These are phyloP conservation scores for Peromyscus eremicus DNA, from an alignment of 2,797 vertebrate species.

Conservation along the genomic window DNA sequence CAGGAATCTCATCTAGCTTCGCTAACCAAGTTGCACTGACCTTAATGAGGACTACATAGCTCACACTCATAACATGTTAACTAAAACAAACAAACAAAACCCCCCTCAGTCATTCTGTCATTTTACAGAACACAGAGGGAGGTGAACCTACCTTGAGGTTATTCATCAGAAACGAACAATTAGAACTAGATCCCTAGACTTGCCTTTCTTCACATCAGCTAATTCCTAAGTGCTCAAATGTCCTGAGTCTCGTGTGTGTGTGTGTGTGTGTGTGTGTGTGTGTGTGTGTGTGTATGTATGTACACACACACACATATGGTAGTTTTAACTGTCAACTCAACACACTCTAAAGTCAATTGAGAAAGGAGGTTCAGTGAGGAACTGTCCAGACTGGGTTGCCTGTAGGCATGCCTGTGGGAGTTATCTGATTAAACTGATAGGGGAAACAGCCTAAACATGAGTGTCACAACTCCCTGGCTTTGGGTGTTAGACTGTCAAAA, in stretches of 20 bases:
- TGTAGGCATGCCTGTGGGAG: background rate
- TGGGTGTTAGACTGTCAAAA: background rate
- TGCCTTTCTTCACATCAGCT: background rate
- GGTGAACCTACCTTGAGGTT: background rate
- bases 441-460: background rate
- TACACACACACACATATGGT: too few relatives aligned
- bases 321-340: background rate
- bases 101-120: background rate
- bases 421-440: background rate
- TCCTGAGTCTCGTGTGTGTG: background rate
- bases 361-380: background rate
- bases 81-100: background rate
- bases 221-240: background rate
- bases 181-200: background rate
- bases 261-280: background rate
- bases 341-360: background rate
- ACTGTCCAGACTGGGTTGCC: background rate
- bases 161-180: background rate
- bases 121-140: background rate
- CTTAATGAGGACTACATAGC: background rate
- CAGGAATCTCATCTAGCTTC: background rate
- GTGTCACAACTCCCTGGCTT: background rate
- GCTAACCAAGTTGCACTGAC: slow-evolving; percentile 4
- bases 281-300: too few relatives aligned
- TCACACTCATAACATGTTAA: background rate